Conservation (phyloP, 2,888 invertebrate species). For the Dolomedes plantarius region DNA sequence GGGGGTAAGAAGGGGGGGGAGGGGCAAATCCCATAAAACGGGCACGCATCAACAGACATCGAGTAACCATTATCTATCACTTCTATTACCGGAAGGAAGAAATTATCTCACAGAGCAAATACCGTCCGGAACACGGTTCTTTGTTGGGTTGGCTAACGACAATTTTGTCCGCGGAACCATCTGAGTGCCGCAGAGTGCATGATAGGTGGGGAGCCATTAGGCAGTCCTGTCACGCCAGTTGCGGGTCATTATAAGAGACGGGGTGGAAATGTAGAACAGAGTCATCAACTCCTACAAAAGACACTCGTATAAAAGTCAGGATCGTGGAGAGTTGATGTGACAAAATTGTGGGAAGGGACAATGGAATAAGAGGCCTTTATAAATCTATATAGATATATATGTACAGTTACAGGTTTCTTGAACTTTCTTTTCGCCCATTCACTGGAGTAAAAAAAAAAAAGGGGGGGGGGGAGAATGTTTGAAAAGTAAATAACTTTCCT, state of each 20-base stretch:
- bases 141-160: slow-evolving; percentile 6
- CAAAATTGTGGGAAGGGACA: neutral
- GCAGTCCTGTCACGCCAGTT: slow-evolving; percentile 56
- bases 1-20: no score
- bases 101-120: neutral
- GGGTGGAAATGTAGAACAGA: slow-evolving; percentile 53
- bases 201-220: slow-evolving; percentile 41
- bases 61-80: slow-evolving; percentile 6
- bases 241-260: slow-evolving; percentile 49
- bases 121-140: neutral
- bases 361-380: no score
- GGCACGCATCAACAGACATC: neutral
- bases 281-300: slow-evolving; percentile 42
- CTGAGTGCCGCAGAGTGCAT: neutral
- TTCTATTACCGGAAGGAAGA: slow-evolving; percentile 9
- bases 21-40: neutral
- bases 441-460: no score
- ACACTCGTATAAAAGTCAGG: neutral
- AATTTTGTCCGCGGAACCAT: neutral
- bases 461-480: no score
- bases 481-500: no score
- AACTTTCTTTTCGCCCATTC: no score
- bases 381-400: no score
- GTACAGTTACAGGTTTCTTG: no score
- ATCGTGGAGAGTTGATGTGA: neutral